Base-by-base conservation (phyloP, 2,888 invertebrate species). In the Tinea trinotella region DNA sequence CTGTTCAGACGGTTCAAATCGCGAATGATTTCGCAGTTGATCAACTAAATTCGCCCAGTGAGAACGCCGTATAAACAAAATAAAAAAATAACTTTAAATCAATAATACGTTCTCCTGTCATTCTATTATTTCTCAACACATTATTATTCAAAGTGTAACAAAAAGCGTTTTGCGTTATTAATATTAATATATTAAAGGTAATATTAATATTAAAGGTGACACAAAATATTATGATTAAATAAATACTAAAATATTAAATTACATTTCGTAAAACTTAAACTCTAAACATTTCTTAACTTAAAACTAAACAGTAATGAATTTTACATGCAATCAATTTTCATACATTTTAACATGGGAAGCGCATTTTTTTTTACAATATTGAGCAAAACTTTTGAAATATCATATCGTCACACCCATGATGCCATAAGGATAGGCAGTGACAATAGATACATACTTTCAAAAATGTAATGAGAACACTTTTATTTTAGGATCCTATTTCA, bases 141-240 rank as follows among this genome's bases (percentile, higher is more conserved):
- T 30, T 30, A 30, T 30, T 30, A 30, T 7, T 4, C n/a, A 30
- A 35, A 35, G 12, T 40, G 5, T 12, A 7, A n/a, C n/a, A n/a
- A n/a, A n/a, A 40, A 40, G 40, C 40, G 13, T 40, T 40, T 40
- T 13, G 40, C 40, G 40, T 15, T 9, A 40, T 40, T n/a, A 40
- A 40, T 30, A 30, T 40, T n/a, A 40, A 40, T 7, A 6, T 40
- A 13, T 7, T 40, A 13, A 40, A 40, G 40, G 40, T 40, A 13
- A 40, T 13, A 40, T 13, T 13, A n/a, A n/a, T n/a, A n/a, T 7
- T 40, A 13, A 40, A 40, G 40, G 40, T 40, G 40, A 40, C 40
- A 40, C 40, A 40, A n/a, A n/a, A 40, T 40, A 15, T 30, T 30
- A 30, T 10, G 30, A 30, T 30, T 30, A 4, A 30, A 30, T 13